Base-by-base conservation (phyloP, 1,140 invertebrate species). In the Bombyx mori region DNA sequence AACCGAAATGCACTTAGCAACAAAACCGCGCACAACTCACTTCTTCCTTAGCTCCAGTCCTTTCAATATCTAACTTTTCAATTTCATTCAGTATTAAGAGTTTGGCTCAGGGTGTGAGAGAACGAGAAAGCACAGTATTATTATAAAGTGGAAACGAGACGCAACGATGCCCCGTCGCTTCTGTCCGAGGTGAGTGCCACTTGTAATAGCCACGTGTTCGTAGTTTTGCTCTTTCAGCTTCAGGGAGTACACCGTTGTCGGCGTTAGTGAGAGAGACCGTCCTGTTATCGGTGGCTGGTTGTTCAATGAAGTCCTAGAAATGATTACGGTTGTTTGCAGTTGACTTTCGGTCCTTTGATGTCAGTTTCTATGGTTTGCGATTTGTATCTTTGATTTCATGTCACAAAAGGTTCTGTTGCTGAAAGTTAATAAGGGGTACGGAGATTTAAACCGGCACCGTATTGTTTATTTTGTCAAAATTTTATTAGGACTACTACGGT, bases 61-160 rank as follows among this genome's bases (percentile, higher is more conserved):
- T 53, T 42, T 26, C 26, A 8, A 51, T 26, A 35, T 10, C n/a
- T 55, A 10, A 49, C 26, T 61, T 49, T 43, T 47, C 46, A 61
- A 53, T 35, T 42, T 22, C 54, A n/a, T 45, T 51, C 47, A 54
- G 44, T 57, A 63, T 56, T 46, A 60, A 63, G 66, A 56, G 6
- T 51, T 51, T 51, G 22, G 68, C 65, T 64, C 73, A 74, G 77
- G 78, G 79, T 61, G 83, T 84, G 80, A 82, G 80, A 83, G 83
- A 84, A 79, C 75, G 82, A 80, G 79, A 73, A 63, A 71, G 75
- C 55, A 65, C 51, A 76, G 71, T 80, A 75, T 69, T 69, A 58
- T 35, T 82, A 68, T 74, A 82, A 84, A 86, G 82, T 84, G 81
- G 83, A 75, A 86, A 83, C 81, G 83, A 84, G 81, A 79, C 75